Base-by-base conservation (phyloP, 2,888 invertebrate species). In the Arge pagana region DNA sequence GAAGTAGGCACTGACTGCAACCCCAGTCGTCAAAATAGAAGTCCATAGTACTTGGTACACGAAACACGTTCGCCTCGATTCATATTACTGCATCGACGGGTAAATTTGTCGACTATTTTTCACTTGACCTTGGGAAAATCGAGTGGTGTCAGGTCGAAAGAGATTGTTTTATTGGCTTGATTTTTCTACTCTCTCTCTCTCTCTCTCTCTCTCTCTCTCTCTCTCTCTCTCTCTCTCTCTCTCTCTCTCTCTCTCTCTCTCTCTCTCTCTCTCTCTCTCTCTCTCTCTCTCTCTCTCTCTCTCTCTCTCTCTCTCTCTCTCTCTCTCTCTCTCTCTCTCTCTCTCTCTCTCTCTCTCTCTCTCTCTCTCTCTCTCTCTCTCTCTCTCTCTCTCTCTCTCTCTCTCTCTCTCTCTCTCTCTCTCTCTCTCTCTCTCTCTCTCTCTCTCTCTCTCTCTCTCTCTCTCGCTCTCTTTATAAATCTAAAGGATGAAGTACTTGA, bases 301-400 rank as follows among this genome's bases (percentile, higher is more conserved):
- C n/a, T 26, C 16, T 24, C 39, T 31, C 24, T n/a, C n/a, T n/a
- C n/a, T n/a, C n/a, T n/a, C n/a, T n/a, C n/a, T n/a, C n/a, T n/a
- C n/a, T n/a, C n/a, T n/a, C n/a, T n/a, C n/a, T n/a, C n/a, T n/a
- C n/a, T n/a, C n/a, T n/a, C n/a, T n/a, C n/a, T n/a, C n/a, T n/a
- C n/a, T n/a, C n/a, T n/a, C n/a, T n/a, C n/a, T n/a, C n/a, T n/a
- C n/a, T n/a, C n/a, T n/a, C n/a, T n/a, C n/a, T n/a, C n/a, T n/a
- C n/a, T n/a, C n/a, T n/a, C n/a, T n/a, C n/a, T n/a, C n/a, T n/a
- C n/a, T n/a, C n/a, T n/a, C n/a, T n/a, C n/a, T n/a, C n/a, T n/a
- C n/a, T n/a, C n/a, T 52, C 48, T 39, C 52, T 54, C 54, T 37
- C 28, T 48, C 48, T 23, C 37, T 31, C 23, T 43, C 36, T 31